A percentile compares a stretch with the other conserved stretches of the same genome.
These are phyloP conservation scores for Limosa lapponica DNA, from an alignment of 2,797 vertebrate species.

Conservation along the genomic window DNA sequence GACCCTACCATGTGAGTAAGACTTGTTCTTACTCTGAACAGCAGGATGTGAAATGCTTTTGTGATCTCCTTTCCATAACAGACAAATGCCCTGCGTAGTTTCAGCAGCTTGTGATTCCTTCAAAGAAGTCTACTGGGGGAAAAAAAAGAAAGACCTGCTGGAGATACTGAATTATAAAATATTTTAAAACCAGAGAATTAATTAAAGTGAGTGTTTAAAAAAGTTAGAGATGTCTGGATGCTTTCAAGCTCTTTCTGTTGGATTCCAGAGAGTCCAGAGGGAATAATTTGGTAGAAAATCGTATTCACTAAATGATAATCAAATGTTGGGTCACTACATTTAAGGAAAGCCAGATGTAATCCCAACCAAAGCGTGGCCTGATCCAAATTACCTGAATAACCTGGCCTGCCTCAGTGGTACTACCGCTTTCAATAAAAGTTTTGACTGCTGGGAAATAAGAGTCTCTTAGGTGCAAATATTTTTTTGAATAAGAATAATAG, in stretches of 20 bases:
- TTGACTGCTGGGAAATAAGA: not conserved
- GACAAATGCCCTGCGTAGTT: not conserved
- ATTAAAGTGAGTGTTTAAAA: not conserved
- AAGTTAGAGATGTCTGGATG: not conserved
- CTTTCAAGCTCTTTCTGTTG: slow-evolving; percentile 15
- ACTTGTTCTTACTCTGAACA: slow-evolving; percentile 20
- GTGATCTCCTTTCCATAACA: slow-evolving; percentile 16
- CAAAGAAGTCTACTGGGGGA: not conserved
- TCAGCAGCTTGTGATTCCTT: slow-evolving; percentile 12
- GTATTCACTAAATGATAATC: not conserved
- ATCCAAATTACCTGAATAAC: not conserved
- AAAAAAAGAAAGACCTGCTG: not conserved
- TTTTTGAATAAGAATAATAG: not conserved
- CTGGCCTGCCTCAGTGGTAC: not conserved
- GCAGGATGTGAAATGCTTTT: slow-evolving; percentile 32
- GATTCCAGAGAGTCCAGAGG: not conserved
- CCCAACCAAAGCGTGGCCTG: not conserved
- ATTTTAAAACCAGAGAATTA: slow-evolving; percentile 20
- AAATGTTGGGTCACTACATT: not conserved
- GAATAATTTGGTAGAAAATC: not conserved
- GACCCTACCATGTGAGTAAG: not conserved
- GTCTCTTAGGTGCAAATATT: not conserved
- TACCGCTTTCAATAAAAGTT: not conserved
- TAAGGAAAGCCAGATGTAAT: not conserved
- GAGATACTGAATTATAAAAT: not conserved